Percentiles rank a stretch among this genome's conserved stretches.
Evolutionary conservation across 2,113 vertebrate genomes (phyloP).

Genomic region (Raja brachyura): DNA sequence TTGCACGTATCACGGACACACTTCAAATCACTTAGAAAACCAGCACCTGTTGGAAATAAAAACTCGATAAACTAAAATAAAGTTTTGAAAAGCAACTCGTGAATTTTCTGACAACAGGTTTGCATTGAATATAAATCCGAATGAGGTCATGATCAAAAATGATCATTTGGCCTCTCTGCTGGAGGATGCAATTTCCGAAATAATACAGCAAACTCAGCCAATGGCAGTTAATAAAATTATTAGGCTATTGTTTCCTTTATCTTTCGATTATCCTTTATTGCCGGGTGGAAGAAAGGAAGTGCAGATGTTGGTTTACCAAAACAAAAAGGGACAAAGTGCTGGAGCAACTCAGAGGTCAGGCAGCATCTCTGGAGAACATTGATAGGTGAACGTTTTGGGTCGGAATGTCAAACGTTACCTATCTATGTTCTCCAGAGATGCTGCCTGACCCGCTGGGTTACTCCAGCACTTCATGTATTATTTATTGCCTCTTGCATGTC

Average conservation of each 20-base stretch:
- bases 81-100: conserved; percentile 18
- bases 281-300: too few relatives aligned
- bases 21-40: conserved; percentile 22
- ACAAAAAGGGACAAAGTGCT: too few relatives aligned
- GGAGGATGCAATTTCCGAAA: neutral
- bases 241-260: neutral
- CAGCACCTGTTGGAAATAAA: conserved; percentile 34
- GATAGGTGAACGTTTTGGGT: too few relatives aligned
- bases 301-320: too few relatives aligned
- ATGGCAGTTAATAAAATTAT: neutral
- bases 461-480: neutral
- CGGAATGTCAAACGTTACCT: too few relatives aligned
- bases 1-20: neutral
- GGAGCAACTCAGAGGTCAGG: too few relatives aligned
- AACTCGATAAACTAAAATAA: conserved; percentile 28
- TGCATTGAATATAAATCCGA: neutral
- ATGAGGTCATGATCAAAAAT: conserved; percentile 6
- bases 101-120: conserved; percentile 13
- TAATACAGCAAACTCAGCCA: neutral
- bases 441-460: too few relatives aligned
- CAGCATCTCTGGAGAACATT: too few relatives aligned
- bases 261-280: neutral
- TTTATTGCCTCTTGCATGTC: neutral
- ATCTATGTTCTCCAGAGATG: too few relatives aligned
- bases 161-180: neutral